Conservation (phyloP, 2,113 vertebrate species). For the Carettochelys insculpta region DNA sequence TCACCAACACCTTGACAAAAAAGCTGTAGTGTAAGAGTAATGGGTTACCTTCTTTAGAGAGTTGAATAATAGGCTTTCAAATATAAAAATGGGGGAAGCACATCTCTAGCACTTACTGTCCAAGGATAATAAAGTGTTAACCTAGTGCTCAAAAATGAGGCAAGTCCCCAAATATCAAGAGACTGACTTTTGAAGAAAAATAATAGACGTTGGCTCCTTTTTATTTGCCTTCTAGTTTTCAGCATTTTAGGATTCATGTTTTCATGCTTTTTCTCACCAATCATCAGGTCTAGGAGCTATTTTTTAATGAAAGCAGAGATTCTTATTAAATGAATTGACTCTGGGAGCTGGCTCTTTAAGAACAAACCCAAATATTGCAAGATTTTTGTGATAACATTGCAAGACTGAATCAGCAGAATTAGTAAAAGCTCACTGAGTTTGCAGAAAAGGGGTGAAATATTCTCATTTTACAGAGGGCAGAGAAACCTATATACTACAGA, state of each 20-base stretch:
- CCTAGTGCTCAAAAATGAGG: fast-evolving
- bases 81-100: neutral
- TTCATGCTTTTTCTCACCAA: neutral
- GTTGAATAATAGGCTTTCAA: neutral
- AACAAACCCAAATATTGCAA: neutral
- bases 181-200: fast-evolving
- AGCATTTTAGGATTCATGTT: fast-evolving
- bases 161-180: fast-evolving
- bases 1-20: neutral
- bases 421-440: neutral
- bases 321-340: neutral
- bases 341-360: neutral
- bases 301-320: conserved; percentile 13
- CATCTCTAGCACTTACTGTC: fast-evolving
- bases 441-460: neutral
- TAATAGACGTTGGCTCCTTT: neutral
- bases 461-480: neutral
- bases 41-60: neutral
- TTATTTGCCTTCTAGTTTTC: neutral
- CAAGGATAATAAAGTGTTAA: neutral
- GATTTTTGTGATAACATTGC: neutral
- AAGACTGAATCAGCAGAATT: neutral
- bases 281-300: neutral
- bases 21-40: neutral
- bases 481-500: neutral